Evolutionary conservation across 2,888 invertebrate genomes (phyloP), one percentile per base, ranked within the genome.

Genomic region (Heliconius erato): DNA sequence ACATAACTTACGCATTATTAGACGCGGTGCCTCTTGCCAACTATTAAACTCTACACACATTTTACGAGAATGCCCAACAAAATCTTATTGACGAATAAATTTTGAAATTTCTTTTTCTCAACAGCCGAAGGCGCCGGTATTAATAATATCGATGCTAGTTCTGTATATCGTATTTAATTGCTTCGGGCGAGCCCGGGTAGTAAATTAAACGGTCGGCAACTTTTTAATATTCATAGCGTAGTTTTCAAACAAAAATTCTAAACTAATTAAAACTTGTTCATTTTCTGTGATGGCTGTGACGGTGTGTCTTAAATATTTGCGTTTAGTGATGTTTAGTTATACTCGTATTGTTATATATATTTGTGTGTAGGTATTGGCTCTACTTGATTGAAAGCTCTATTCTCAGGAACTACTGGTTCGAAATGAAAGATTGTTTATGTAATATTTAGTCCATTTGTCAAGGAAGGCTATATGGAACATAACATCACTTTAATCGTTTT

Each of bases 71-170:
- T 94, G 93, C 92, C 92, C 93, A 91, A 91, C 93, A 92, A 93
- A 92, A 91, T 93, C 92, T 91, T 94, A 95, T 94, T 94, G 94
- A 94, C 91, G 93, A 91, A 95, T 94, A 94, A 95, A 95, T 94
- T 94, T 63, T 91, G 89, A 84, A 80, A 79, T 84, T 82, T 84
- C 91, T 92, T 92, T 88, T 87, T 87, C 90, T 89, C 88, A 90
- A 92, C 91, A 90, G 93, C 91, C 92, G 90, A 92, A 92, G 95
- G 95, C 95, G 95, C 95, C 95, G 93, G 93, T 94, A 93, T 94
- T 94, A 94, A 94, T 94, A 93, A 91, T 88, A 5, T 90, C 89
- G 88, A 92, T 89, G 92, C 92, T 93, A 93, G 94, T 90, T 93
- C 92, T 90, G 92, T 93, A 92, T 92, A 92, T 91, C 90, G 92